phyloP scores from a whole-genome alignment of 35 echinoderm and acorn worm species.

The Eucidaris tribuloides region DNA sequence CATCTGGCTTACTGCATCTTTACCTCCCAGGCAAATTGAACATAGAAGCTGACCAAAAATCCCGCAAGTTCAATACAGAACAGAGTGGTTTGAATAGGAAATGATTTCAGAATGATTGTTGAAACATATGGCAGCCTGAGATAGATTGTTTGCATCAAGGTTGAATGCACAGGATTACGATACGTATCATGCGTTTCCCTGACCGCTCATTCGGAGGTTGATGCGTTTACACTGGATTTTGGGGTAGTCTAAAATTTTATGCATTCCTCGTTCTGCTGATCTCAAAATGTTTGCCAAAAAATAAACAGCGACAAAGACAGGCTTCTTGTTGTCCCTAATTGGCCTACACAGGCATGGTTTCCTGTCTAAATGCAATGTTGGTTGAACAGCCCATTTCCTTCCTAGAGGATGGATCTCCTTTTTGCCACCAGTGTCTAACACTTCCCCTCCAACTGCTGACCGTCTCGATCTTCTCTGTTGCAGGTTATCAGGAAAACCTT shows the following conservation, averaged over 20 bases:
- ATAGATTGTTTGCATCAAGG: constrained; percentile 80
- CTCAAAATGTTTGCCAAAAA: constrained; percentile 41
- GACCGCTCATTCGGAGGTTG: constrained; percentile 49
- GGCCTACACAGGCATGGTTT: constrained; percentile 62
- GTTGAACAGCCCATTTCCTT: constrained; percentile 15
- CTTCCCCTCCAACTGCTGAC: neutral
- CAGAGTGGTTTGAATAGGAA: constrained; percentile 61
- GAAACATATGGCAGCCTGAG: constrained; percentile 30
- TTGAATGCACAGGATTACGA: constrained; percentile 43
- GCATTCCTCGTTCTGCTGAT: neutral
- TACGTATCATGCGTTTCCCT: constrained; percentile 80
- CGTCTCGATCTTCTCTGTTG: constrained; percentile 27
- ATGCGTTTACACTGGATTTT: constrained; percentile 74
- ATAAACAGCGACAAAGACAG: constrained; percentile 30
- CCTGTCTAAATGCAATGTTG: neutral
- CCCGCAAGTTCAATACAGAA: constrained; percentile 53
- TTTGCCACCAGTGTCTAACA: neutral
- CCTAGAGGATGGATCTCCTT: neutral
- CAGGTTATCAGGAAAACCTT: constrained; percentile 32
- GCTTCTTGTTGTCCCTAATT: constrained; percentile 44
- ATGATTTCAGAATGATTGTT: constrained; percentile 49
- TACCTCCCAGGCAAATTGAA: constrained; percentile 54
- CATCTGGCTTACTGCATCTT: constrained; percentile 56
- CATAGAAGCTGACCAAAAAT: constrained; percentile 46
- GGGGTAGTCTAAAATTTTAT: neutral